Percentiles rank a stretch among this genome's conserved stretches.
phyloP scores from a whole-genome alignment of 2,113 vertebrate genomes.

The Nanorana parkeri region DNA sequence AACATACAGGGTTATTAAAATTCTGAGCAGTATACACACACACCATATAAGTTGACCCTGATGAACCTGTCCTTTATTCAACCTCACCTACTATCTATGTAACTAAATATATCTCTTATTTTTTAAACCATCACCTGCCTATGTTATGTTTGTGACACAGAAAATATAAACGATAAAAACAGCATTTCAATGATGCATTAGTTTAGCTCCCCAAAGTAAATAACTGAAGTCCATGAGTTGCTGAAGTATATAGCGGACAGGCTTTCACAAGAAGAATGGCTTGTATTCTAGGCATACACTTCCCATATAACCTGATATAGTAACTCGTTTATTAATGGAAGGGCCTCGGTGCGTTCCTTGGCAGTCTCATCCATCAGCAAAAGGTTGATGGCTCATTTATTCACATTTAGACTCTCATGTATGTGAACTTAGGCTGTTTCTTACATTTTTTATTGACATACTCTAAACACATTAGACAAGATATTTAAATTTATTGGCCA shows the following conservation, averaged over 20 bases:
- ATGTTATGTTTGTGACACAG: too few species aligned
- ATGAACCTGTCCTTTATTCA: too few species aligned
- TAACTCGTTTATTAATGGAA: slow-evolving; percentile 41
- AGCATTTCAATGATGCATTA: too few species aligned
- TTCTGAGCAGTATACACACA: too few species aligned
- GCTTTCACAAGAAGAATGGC: slow-evolving; percentile 18
- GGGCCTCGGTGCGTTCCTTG: slow-evolving; percentile 9
- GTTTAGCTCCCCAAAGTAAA: background rate
- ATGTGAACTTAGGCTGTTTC: background rate
- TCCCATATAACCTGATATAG: slow-evolving; percentile 14
- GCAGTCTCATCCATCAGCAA: slow-evolving; percentile 50
- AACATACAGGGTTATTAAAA: too few species aligned
- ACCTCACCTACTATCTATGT: too few species aligned
- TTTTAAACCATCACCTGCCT: too few species aligned
- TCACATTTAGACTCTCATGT: slow-evolving; percentile 22
- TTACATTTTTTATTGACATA: slow-evolving; percentile 8
- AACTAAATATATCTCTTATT: too few species aligned
- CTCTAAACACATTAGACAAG: background rate
- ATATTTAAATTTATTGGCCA: background rate
- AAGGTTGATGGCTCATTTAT: slow-evolving; percentile 47
- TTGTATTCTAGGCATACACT: slow-evolving; percentile 22
- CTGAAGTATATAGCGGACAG: background rate
- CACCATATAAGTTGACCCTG: too few species aligned
- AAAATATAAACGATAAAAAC: too few species aligned
- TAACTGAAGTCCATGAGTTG: background rate